Evolutionary conservation across 2,113 vertebrate genomes (phyloP).

Genomic region (Plotosus lineatus): DNA sequence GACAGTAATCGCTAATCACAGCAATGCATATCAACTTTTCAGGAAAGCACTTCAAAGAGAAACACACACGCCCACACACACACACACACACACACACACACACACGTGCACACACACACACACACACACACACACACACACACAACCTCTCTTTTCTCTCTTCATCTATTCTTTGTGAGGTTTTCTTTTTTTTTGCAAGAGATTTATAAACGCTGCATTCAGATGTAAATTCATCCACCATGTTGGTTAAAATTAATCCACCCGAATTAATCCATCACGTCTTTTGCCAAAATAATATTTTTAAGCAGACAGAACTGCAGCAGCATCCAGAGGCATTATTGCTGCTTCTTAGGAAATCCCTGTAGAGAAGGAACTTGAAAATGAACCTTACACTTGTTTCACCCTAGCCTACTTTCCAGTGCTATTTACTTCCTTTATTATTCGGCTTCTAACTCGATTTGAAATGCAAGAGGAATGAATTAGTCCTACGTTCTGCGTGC

Average conservation of each 20-base stretch:
- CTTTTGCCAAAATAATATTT: slow-evolving; percentile 18
- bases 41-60: neutral
- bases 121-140: neutral
- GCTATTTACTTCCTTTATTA: slow-evolving; percentile 1
- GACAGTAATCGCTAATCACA: slow-evolving; percentile 46
- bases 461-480: neutral
- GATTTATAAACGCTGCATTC: slow-evolving; percentile 19
- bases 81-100: neutral
- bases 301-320: neutral
- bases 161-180: neutral
- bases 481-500: neutral
- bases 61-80: neutral
- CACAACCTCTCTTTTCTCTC: neutral
- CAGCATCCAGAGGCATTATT: neutral
- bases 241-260: slow-evolving; percentile 24
- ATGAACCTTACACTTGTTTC: neutral
- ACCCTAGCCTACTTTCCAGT: slow-evolving; percentile 22
- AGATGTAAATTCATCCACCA: slow-evolving; percentile 30
- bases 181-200: neutral
- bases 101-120: neutral
- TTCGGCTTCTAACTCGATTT: neutral
- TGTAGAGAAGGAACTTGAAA: neutral
- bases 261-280: slow-evolving; percentile 19
- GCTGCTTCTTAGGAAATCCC: neutral
- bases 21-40: slow-evolving; percentile 6